These are phyloP conservation scores for Clostera curtula DNA, from an alignment of 2,888 invertebrate genomes.

Conservation along the genomic window DNA sequence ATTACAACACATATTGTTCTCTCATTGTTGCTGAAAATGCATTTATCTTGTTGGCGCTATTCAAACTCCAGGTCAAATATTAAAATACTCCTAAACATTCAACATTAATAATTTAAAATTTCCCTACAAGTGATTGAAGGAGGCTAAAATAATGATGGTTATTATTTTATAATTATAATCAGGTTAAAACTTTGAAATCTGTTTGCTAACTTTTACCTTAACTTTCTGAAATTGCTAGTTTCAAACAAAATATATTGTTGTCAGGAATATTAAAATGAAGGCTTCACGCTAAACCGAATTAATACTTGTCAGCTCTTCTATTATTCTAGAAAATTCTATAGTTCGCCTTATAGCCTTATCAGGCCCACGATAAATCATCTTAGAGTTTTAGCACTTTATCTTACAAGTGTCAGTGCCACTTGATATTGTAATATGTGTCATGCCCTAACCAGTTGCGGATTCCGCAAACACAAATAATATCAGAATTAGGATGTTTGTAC, in stretches of 20 bases:
- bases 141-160: too few species aligned
- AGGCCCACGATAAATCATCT: constrained; percentile 8
- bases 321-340: not conserved
- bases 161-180: too few species aligned
- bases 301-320: not conserved
- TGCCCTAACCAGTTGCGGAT: constrained; percentile 16
- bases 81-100: too few species aligned
- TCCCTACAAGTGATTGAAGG: too few species aligned
- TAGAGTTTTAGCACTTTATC: constrained; percentile 9
- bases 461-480: constrained; percentile 31
- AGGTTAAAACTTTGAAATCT: too few species aligned
- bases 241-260: not conserved
- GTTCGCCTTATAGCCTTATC: constrained; percentile 7
- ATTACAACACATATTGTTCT: too few species aligned
- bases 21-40: too few species aligned
- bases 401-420: constrained; percentile 7
- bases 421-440: constrained; percentile 19
- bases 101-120: too few species aligned
- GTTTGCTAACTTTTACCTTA: too few species aligned
- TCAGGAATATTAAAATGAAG: not conserved
- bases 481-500: too few species aligned
- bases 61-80: too few species aligned
- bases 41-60: not conserved
- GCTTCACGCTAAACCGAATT: not conserved
- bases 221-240: too few species aligned